Base-by-base conservation (phyloP, 2,888 invertebrate species). In the Cephus spinipes region DNA sequence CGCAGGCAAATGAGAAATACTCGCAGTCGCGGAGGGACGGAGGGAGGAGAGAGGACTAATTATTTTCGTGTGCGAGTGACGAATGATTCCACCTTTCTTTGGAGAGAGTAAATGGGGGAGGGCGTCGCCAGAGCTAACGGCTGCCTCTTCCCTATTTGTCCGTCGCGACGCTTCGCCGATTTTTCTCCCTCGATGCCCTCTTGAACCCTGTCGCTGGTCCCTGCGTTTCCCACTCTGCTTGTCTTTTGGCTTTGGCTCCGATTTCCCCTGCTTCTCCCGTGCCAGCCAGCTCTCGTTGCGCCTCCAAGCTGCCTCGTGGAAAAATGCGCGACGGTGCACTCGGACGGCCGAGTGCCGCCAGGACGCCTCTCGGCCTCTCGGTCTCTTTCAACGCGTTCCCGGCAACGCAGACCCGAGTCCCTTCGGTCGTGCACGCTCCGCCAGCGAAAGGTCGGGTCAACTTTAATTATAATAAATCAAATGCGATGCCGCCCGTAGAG, bases 401-500 rank as follows among this genome's bases (percentile, higher is more conserved):
- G 9, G 55, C 55, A 23, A 55, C 23, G 23, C 23, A 55, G 55
- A 9, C 55, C 9, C 71, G 71, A 30, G 23, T 31, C 75, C 32
- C 77, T 35, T 30, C 78, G 81, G 81, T 81, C 80, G 78, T 77
- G 80, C 79, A 79, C 79, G 78, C 76, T 80, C 78, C 79, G 82
- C 55, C 84, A 88, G 87, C 87, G 86, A 89, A 87, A 89, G 89
- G 89, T 89, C 89, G 86, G 89, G 89, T 89, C 89, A 87, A 86
- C 87, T 89, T 89, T 89, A 89, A 89, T 89, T 89, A 89, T 89
- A 89, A 87, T 89, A 89, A 89, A 89, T 89, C 89, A 89, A 89
- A 89, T 84, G 89, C 82, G 86, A 84, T 85, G 82, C 83, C 80
- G 84, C 82, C 81, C 83, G 79, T 74, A 68, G 75, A 55, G 77